Percentiles rank a stretch among this genome's conserved stretches.
phyloP scores from a whole-genome alignment of 1,140 invertebrate genomes.

The Maconellicoccus hirsutus region DNA sequence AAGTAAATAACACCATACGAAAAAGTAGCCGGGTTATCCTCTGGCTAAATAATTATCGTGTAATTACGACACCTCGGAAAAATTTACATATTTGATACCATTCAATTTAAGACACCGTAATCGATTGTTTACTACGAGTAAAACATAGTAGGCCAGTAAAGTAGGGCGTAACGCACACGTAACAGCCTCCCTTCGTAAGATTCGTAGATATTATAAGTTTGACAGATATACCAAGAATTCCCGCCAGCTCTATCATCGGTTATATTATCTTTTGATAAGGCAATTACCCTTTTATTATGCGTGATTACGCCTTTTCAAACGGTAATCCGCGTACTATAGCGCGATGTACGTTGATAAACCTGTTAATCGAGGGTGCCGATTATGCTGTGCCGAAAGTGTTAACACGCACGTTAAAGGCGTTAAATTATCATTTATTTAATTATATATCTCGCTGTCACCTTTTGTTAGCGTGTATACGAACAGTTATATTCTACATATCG shows the following conservation, averaged over 20 bases:
- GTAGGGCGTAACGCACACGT: neutral
- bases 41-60: too few relatives aligned
- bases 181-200: neutral
- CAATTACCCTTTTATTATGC: neutral
- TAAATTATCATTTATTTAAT: slow-evolving; percentile 10
- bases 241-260: neutral
- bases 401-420: neutral
- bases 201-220: neutral
- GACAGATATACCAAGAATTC: neutral
- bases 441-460: neutral
- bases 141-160: neutral
- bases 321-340: neutral
- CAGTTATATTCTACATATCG: too few relatives aligned
- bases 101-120: neutral
- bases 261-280: neutral
- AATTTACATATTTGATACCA: neutral
- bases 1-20: too few relatives aligned
- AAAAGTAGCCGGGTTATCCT: too few relatives aligned
- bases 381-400: neutral
- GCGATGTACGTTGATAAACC: neutral
- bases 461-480: neutral
- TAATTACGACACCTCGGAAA: neutral
- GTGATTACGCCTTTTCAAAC: neutral
- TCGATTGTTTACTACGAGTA: neutral
- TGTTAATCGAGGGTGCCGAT: neutral